Base-by-base conservation (phyloP, 2,113 vertebrate genomes). In the Polyodon spathula region DNA sequence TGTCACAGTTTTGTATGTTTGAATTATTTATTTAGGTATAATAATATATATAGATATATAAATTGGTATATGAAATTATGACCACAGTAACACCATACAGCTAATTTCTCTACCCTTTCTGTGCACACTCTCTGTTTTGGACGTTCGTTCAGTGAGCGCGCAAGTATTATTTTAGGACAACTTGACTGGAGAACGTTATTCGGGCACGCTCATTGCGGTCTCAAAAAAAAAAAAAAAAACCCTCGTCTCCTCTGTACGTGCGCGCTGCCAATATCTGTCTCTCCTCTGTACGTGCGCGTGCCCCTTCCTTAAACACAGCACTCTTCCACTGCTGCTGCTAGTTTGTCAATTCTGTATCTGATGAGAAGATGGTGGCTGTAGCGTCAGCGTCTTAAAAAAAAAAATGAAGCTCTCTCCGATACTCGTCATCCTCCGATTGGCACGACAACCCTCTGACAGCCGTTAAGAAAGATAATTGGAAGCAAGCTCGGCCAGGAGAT, bases 361-460 rank as follows among this genome's bases (percentile, higher is more conserved):
- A 15, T 27, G 50, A 11, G 51, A 54, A 38, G 51, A 43, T 54
- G 15, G 40, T 42, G 60, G 51, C 40, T 17, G 40, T 9, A 4
- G 37, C 40, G 53, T 64, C 39, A 67, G 69, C 59, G 54, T 53
- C 61, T 56, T 2, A 27, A 27, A 27, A 27, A 27, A 10, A 27
- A 65, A 69, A 76, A 79, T 82, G 74, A 83, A 79, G 79, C 72
- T 74, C 76, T 77, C 68, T 59, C 41, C 63, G 41, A 55, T 61
- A 56, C 70, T 63, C 12, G 64, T n/a, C 48, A 50, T 11, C 9
- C 48, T n/a, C 15, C 48, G 5, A 10, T 12, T 37, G 8, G 12
- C 50, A 77, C 75, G 68, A 71, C 69, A 69, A 63, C 66, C 74
- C 57, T 70, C 78, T 78, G 61, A 54, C 57, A 40, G 59, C n/a